These are phyloP conservation scores for Antedon bifida DNA, from an alignment of 35 echinoderm and acorn worm species.

Conservation along the genomic window DNA sequence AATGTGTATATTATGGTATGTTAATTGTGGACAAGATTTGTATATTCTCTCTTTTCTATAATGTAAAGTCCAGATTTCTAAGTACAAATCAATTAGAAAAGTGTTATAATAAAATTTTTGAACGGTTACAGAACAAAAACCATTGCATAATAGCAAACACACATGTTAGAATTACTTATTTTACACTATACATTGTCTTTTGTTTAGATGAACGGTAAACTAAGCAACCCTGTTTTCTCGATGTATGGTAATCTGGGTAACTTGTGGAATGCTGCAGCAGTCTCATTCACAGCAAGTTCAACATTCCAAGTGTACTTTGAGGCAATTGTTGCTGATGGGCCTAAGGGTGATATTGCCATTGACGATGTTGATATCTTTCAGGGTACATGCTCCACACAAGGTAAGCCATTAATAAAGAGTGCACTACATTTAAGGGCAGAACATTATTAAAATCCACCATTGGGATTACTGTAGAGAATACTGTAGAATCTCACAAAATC, in stretches of 20 bases:
- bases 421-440: not conserved
- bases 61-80: too few relatives aligned
- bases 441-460: too few relatives aligned
- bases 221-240: not conserved
- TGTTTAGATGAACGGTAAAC: not conserved
- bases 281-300: not conserved
- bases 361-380: slow-evolving; percentile 10
- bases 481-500: too few relatives aligned
- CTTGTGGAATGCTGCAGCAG: slow-evolving; percentile 12
- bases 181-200: too few relatives aligned
- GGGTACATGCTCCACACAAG: not conserved
- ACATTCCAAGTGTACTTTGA: slow-evolving; percentile 41
- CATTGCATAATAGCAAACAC: too few relatives aligned
- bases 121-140: too few relatives aligned
- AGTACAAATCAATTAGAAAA: too few relatives aligned
- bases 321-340: slow-evolving; percentile 32
- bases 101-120: too few relatives aligned
- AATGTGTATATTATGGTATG: not conserved
- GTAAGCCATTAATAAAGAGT: not conserved
- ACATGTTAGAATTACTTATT: too few relatives aligned
- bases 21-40: too few relatives aligned
- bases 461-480: too few relatives aligned
- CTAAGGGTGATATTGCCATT: slow-evolving; percentile 36
- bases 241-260: slow-evolving; percentile 15
- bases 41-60: too few relatives aligned